Base-by-base conservation (phyloP, 2,797 vertebrate species). In the Sebastiscus tertius region DNA sequence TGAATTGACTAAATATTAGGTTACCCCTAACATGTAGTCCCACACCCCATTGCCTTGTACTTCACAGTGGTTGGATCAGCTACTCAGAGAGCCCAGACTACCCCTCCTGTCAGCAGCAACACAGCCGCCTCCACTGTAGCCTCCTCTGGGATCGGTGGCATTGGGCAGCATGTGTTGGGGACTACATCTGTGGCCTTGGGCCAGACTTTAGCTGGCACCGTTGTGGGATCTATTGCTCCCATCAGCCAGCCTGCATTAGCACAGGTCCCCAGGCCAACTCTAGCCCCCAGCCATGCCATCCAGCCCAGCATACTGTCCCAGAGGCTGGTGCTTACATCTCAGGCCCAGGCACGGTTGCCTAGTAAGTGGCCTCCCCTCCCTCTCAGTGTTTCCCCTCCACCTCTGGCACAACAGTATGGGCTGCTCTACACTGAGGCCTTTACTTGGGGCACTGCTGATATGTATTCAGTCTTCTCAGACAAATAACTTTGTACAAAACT, bases 321-420 rank as follows among this genome's bases (percentile, higher is more conserved):
- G 96, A 98, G 98, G 96, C 97, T 99, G 96, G 96, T 99, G 91
- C 97, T 99, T 90, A 97, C 97, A 96, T 97, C 98, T 91, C 98
- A 99, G 97, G 97, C 97, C 96, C 97, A 98, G 97, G 98, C 98
- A 95, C 97, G 98, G 94, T 97, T 99, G 97, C 98, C 98, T 96
- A 99, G 98, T 99, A 99, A 99, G 98, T 99, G 97, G 97, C 96
- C 96, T 95, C 74, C 84, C 83, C 84, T 89, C 93, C 92, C 89
- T 95, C 91, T 95, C 92, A 85, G 86, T 75, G 82, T 94, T 88
- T 91, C 92, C 94, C 94, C 94, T 92, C 86, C 88, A 86, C 89
- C 75, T 95, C 91, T 93, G 89, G 94, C 96, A 95, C 95, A 77
- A 77, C 83, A 86, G 87, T 88, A 82, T 78, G 72, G 88, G 85